These are phyloP conservation scores for Ophioninae sp. DNA, from an alignment of 2,888 invertebrate genomes.

Conservation along the genomic window DNA sequence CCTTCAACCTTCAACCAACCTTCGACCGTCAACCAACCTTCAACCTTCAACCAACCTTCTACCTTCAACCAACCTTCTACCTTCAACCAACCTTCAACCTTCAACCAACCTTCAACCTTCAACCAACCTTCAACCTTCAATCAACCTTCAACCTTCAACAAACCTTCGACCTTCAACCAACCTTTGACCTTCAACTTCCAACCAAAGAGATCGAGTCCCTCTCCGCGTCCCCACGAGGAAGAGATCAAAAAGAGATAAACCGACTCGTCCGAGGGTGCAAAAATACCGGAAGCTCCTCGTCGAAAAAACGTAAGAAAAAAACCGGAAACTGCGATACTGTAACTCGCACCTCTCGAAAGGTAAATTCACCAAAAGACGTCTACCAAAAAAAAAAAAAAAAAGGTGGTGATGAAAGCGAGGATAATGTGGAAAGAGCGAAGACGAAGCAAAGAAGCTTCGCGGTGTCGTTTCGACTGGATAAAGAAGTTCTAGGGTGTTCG, in stretches of 20 bases:
- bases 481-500: conserved; percentile 23
- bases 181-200: no score
- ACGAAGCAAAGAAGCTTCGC: conserved; percentile 29
- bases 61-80: no score
- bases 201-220: no score
- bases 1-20: no score
- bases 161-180: no score
- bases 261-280: not conserved
- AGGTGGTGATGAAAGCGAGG: not conserved
- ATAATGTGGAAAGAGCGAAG: conserved; percentile 21
- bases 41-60: no score
- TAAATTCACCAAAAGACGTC: conserved; percentile 36
- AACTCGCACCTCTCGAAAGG: conserved; percentile 51
- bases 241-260: conserved; percentile 42
- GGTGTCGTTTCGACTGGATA: conserved; percentile 40
- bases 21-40: no score
- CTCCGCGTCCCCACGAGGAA: no score
- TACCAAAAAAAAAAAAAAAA: conserved; percentile 20
- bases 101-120: no score
- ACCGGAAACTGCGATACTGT: conserved; percentile 20
- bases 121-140: no score
- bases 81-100: no score
- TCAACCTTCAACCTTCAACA: no score
- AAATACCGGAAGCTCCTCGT: conserved; percentile 23
- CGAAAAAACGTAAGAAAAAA: conserved; percentile 1